phyloP scores from a whole-genome alignment of 2,113 vertebrate species.

The Amblyornis subalaris region DNA sequence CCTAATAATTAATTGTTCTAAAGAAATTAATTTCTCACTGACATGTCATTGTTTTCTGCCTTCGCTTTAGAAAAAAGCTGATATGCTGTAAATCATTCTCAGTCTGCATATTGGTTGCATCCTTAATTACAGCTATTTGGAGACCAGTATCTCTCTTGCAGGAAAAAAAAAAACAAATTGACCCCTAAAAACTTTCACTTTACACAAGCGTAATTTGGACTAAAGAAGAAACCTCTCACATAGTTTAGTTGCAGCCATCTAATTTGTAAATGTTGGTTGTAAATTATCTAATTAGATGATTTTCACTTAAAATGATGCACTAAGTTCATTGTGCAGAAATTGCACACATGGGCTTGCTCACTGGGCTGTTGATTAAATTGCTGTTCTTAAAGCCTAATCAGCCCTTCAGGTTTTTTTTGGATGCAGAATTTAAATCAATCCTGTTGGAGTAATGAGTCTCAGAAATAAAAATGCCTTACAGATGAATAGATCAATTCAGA shows the following conservation, averaged over 20 bases:
- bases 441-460: not conserved
- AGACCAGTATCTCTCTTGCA: not conserved
- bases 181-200: conserved; percentile 1
- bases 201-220: not conserved
- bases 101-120: not conserved
- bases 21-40: not conserved
- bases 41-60: not conserved
- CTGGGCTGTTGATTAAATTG: conserved; percentile 2
- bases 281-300: not conserved
- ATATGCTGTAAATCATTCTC: conserved; percentile 24
- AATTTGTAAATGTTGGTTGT: conserved; percentile 24
- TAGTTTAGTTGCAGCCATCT: not conserved
- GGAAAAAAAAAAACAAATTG: not conserved
- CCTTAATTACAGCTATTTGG: conserved; percentile 40
- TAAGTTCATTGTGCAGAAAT: not conserved
- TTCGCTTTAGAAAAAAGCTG: conserved; percentile 34
- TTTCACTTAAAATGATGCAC: not conserved
- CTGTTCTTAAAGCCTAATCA: not conserved
- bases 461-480: not conserved
- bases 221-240: not conserved
- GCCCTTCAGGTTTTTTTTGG: not conserved
- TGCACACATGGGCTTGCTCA: not conserved
- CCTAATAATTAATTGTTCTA: not conserved
- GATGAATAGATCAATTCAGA: not conserved
- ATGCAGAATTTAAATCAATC: not conserved